Percentiles rank a stretch among this genome's conserved stretches.
phyloP scores from a whole-genome alignment of 2,113 vertebrate species.

The Ptychochromis oligacanthus region DNA sequence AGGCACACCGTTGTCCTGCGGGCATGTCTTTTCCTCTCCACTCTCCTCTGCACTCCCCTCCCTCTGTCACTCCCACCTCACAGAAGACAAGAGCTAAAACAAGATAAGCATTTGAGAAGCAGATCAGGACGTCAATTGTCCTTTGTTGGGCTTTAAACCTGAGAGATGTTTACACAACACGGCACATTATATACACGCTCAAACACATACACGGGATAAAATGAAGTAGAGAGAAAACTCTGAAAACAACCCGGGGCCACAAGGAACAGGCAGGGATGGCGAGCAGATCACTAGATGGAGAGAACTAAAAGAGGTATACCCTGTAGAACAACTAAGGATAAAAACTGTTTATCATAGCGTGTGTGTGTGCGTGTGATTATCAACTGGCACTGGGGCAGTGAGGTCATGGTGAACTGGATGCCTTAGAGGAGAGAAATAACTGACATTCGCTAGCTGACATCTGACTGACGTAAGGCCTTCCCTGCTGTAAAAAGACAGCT shows the following conservation, averaged over 20 bases:
- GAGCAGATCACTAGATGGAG: conserved; percentile 10
- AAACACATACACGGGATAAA: conserved; percentile 42
- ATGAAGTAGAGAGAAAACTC: conserved; percentile 31
- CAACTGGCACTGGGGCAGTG: conserved; percentile 24
- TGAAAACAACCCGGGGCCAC: conserved; percentile 17
- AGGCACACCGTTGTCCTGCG: conserved; percentile 43
- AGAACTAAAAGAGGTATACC: conserved; percentile 26
- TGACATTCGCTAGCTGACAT: conserved; percentile 67
- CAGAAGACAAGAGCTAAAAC: conserved; percentile 43
- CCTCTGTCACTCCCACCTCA: conserved; percentile 40
- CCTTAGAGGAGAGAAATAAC: conserved; percentile 27
- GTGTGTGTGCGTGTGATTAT: conserved; percentile 13
- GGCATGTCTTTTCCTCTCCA: conserved; percentile 64
- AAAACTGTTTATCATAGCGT: conserved; percentile 12
- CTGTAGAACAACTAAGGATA: background rate
- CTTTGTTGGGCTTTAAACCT: conserved; percentile 67
- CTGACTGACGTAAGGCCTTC: conserved; percentile 62
- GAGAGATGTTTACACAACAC: conserved; percentile 73
- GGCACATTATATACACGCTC: conserved; percentile 22
- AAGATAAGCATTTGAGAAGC: conserved; percentile 59
- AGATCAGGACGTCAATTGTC: conserved; percentile 58
- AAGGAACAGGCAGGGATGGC: conserved; percentile 5
- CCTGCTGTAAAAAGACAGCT: conserved; percentile 54
- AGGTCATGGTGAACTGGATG: conserved; percentile 54
- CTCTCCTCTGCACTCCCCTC: background rate